Conservation (phyloP, 2,113 vertebrate species). For the Gavialis gangeticus region DNA sequence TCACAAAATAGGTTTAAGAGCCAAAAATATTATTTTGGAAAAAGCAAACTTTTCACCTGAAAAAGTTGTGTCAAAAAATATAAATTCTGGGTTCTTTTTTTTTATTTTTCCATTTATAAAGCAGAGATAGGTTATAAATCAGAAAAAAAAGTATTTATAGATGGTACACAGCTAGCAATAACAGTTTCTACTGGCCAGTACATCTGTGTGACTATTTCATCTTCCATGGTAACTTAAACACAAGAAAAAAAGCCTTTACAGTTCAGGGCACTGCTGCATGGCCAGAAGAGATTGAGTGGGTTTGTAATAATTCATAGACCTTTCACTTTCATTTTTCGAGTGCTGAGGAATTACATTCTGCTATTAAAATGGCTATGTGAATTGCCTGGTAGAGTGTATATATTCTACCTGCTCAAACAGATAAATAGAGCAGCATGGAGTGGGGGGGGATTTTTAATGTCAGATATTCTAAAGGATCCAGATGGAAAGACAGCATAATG, state of each 20-base stretch:
- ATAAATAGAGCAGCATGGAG: background rate
- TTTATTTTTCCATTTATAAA: conserved; percentile 81
- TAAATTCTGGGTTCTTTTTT: background rate
- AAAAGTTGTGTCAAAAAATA: conserved; percentile 25
- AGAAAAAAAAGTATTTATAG: conserved; percentile 82
- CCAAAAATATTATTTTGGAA: background rate
- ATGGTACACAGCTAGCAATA: conserved; percentile 83
- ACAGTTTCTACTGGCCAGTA: conserved; percentile 75
- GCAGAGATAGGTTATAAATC: conserved; percentile 83
- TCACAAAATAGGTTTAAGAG: background rate
- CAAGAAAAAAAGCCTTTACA: conserved; percentile 87
- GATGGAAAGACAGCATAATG: background rate
- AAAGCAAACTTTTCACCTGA: background rate
- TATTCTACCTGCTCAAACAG: conserved; percentile 24
- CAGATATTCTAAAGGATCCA: background rate
- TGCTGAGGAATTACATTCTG: conserved; percentile 83
- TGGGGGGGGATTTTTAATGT: background rate
- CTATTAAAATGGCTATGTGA: conserved; percentile 80
- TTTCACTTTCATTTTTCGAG: conserved; percentile 86
- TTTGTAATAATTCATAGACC: conserved; percentile 92
- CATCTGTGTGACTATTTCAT: conserved; percentile 87
- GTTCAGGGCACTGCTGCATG: conserved; percentile 79
- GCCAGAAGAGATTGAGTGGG: conserved; percentile 76
- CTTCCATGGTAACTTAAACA: conserved; percentile 95
- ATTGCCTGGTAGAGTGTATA: background rate